phyloP scores from a whole-genome alignment of 2,888 invertebrate species.

The Lasioglossum marginatum region DNA sequence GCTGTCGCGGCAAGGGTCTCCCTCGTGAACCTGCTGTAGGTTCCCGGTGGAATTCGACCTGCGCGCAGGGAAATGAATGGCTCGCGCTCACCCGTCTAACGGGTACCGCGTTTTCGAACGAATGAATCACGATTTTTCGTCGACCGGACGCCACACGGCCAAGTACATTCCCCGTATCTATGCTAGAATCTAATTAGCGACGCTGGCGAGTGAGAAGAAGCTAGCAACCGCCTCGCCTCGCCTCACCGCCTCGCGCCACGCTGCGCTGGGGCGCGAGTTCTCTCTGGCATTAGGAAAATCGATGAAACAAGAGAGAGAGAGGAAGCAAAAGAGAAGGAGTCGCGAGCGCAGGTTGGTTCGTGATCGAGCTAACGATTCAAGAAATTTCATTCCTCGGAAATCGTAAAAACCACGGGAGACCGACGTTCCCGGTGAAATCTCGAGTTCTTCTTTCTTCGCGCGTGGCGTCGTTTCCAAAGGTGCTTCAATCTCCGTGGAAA shows the following conservation, averaged over 20 bases:
- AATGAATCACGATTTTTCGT: conserved; percentile 55
- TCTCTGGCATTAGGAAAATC: conserved; percentile 35
- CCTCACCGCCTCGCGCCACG: neutral
- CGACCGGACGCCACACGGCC: conserved; percentile 27
- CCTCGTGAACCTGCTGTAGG: conserved; percentile 25
- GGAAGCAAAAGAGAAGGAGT: neutral
- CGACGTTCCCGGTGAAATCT: neutral
- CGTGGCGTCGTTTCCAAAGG: neutral
- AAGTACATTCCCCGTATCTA: conserved; percentile 46
- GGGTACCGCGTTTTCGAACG: conserved; percentile 54
- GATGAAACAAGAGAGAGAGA: neutral
- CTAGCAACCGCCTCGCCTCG: neutral
- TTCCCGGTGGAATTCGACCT: conserved; percentile 50
- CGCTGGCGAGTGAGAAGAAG: conserved; percentile 45
- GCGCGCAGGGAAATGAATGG: conserved; percentile 49
- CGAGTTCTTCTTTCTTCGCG: neutral
- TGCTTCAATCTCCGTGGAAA: conserved; percentile 8
- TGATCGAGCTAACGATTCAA: conserved; percentile 4
- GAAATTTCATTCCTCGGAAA: conserved; percentile 10
- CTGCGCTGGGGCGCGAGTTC: conserved; percentile 16
- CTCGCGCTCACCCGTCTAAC: conserved; percentile 47
- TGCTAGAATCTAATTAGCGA: conserved; percentile 55
- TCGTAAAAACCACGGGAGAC: neutral
- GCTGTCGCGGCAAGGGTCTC: conserved; percentile 54
- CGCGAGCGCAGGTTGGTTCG: conserved; percentile 4